phyloP scores from a whole-genome alignment of 2,888 invertebrate species.

The Brachycybe producta region DNA sequence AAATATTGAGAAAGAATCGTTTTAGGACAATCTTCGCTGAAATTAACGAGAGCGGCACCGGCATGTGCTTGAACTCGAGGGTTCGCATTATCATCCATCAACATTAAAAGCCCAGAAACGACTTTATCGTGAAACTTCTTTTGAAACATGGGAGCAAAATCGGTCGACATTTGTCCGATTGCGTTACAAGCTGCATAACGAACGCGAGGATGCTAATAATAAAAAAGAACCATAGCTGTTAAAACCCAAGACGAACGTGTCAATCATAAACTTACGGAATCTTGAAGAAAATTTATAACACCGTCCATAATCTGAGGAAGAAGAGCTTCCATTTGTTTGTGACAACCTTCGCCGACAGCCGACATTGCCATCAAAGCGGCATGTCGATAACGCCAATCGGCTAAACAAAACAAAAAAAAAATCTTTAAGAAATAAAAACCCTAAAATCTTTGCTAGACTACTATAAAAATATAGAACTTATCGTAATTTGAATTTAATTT shows the following conservation, averaged over 20 bases:
- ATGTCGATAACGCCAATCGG: slow-evolving; percentile 49
- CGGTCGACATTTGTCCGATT: slow-evolving; percentile 96
- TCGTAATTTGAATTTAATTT: too few relatives aligned
- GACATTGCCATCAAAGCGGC: slow-evolving; percentile 98
- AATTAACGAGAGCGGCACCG: slow-evolving; percentile 94
- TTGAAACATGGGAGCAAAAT: slow-evolving; percentile 92
- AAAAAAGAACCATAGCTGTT: slow-evolving; percentile 5
- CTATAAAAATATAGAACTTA: too few relatives aligned
- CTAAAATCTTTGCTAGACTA: too few relatives aligned
- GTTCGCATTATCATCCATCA: slow-evolving; percentile 78
- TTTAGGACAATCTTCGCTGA: slow-evolving; percentile 98
- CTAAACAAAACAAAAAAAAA: slow-evolving; percentile 24
- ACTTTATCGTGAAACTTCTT: slow-evolving; percentile 96
- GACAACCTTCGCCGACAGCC: slow-evolving; percentile 95
- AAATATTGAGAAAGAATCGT: slow-evolving; percentile 79
- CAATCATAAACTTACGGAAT: slow-evolving; percentile 48
- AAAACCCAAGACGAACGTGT: slow-evolving; percentile 1
- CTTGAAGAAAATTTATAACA: slow-evolving; percentile 69
- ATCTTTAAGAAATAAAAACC: neutral
- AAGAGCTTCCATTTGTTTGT: slow-evolving; percentile 93
- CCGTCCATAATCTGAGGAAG: slow-evolving; percentile 85
- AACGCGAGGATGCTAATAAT: slow-evolving; percentile 66
- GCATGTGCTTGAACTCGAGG: slow-evolving; percentile 85
- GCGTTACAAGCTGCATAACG: slow-evolving; percentile 98
- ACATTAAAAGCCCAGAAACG: slow-evolving; percentile 73